Evolutionary conservation across 53 echinoderm and acorn worm species (phyloP).

Genomic region (Astropecten irregularis): DNA sequence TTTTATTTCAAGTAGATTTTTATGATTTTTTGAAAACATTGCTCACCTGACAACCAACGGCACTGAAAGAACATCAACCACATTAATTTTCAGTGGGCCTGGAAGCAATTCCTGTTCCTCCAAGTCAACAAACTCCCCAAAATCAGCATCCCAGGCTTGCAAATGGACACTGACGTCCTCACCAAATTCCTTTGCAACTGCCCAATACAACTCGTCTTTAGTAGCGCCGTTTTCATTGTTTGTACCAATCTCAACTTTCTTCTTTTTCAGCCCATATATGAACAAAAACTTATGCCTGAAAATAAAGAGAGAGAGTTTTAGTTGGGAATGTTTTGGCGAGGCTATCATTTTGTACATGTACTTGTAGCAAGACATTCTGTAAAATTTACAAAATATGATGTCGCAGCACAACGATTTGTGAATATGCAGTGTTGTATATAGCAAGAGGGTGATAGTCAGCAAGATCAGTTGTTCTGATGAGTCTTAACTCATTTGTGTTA

Average conservation of each 20-base stretch:
- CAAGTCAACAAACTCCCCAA: conserved; percentile 13
- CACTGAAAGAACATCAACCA: not conserved
- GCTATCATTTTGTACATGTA: too few species aligned
- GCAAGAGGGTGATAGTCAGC: conserved; percentile 21
- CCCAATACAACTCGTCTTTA: not conserved
- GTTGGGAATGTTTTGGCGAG: too few species aligned
- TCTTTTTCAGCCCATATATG: conserved; percentile 10
- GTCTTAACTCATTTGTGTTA: not conserved
- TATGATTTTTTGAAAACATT: too few species aligned
- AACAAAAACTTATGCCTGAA: conserved; percentile 35
- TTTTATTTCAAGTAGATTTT: too few species aligned
- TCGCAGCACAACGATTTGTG: conserved; percentile 9
- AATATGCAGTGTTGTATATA: conserved; percentile 9
- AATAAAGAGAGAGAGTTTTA: too few species aligned
- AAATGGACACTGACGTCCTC: not conserved
- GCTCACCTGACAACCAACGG: not conserved
- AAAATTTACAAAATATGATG: not conserved
- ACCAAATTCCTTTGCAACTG: not conserved
- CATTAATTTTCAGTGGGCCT: conserved; percentile 10
- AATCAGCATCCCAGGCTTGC: conserved; percentile 13
- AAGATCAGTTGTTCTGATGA: not conserved
- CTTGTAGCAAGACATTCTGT: too few species aligned
- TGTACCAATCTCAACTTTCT: not conserved
- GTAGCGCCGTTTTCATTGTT: not conserved
- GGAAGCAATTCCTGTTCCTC: not conserved